These are phyloP conservation scores for Platyrinchus mystaceus DNA, from an alignment of 2,797 vertebrate species.

Conservation along the genomic window DNA sequence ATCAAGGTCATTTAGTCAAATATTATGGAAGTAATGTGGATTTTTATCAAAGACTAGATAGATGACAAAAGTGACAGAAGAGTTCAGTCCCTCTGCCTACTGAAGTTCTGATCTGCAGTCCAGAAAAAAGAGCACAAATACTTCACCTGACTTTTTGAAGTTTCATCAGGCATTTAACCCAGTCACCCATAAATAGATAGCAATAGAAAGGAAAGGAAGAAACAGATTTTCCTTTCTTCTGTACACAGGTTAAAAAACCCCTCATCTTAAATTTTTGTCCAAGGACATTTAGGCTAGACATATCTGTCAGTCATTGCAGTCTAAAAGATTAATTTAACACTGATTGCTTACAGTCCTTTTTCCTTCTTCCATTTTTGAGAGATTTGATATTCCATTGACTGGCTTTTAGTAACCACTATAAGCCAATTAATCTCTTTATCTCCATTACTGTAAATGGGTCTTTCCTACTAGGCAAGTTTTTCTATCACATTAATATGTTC, in stretches of 20 bases:
- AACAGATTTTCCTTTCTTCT: not conserved
- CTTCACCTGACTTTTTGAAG: not conserved
- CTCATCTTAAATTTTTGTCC: not conserved
- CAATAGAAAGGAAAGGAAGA: not conserved
- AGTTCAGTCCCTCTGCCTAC: not conserved
- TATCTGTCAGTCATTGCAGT: not conserved
- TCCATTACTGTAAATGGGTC: not conserved
- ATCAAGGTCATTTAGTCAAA: not conserved
- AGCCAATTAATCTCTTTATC: not conserved
- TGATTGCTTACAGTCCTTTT: not conserved
- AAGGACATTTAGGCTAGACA: not conserved
- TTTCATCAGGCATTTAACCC: not conserved
- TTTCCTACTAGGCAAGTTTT: not conserved
- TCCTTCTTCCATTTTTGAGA: not conserved
- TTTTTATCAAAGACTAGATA: not conserved
- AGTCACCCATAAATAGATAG: not conserved
- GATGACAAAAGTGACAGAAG: not conserved
- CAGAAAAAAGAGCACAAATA: not conserved
- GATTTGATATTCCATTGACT: not conserved
- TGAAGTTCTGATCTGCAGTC: not conserved
- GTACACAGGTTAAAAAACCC: not conserved
- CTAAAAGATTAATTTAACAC: not conserved
- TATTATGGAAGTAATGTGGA: not conserved
- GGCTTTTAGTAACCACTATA: conserved; percentile 11
- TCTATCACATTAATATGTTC: not conserved